These are phyloP conservation scores for Bradypodion ventrale DNA, from an alignment of 2,797 vertebrate genomes.

Conservation along the genomic window DNA sequence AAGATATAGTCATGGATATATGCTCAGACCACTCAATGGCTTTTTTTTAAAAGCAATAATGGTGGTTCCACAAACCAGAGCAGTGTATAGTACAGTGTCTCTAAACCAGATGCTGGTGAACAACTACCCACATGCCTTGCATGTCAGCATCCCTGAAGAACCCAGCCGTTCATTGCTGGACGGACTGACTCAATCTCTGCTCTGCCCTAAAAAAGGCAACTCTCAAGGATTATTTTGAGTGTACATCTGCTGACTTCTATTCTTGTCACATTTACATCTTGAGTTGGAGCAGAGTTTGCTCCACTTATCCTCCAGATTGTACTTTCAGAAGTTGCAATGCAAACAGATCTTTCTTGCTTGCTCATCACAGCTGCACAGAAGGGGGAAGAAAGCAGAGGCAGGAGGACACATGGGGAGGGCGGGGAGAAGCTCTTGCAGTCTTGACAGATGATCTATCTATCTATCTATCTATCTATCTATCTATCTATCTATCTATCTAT, in stretches of 20 bases:
- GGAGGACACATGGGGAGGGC: not conserved
- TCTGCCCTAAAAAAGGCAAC: not conserved
- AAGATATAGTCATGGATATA: not conserved
- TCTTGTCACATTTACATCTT: not conserved
- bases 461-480: too few species aligned
- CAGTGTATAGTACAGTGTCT: not conserved
- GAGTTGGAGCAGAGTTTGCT: slow-evolving; percentile 54
- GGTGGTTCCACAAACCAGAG: too few species aligned
- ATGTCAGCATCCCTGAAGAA: not conserved
- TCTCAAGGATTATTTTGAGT: not conserved
- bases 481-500: too few species aligned
- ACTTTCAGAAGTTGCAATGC: not conserved
- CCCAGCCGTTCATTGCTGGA: not conserved
- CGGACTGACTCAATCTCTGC: not conserved
- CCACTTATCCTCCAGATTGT: not conserved
- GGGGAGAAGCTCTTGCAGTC: not conserved
- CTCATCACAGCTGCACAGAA: not conserved
- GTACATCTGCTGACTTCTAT: not conserved
- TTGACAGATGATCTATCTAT: slow-evolving; percentile 11
- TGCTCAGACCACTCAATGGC: not conserved
- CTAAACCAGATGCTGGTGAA: not conserved
- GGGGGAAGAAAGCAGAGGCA: not conserved
- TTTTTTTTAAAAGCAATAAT: not conserved
- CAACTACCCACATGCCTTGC: too few species aligned
- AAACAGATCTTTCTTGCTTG: not conserved